Base-by-base conservation (phyloP, 2,888 invertebrate genomes). In the Noctua janthina region DNA sequence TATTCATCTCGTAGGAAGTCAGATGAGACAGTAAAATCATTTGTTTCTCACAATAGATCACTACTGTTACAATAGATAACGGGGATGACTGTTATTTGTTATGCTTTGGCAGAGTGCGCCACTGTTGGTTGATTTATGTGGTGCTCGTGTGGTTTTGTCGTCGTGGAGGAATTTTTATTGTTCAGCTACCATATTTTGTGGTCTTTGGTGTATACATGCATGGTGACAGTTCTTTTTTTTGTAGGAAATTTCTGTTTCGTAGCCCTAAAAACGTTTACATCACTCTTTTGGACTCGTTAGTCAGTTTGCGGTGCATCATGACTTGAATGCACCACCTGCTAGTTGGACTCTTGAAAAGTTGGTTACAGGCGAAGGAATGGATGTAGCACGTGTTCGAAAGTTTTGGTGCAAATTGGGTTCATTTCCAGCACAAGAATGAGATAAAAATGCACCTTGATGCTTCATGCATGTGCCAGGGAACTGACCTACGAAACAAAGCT, bases 31-130 rank as follows among this genome's bases (percentile, higher is more conserved):
- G 75, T 85, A 54, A 85, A 78, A 85, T 75, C 64, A 75, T 82
- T 35, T 85, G 75, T 82, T 64, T 70, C 54, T 49, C 71, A 83
- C 79, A 79, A 86, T 79, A 79, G 76, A 76, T 79, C 20, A 54
- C 68, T 72, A 77, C 73, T 77, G 73, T 76, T 86, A 72, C 46
- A 66, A 86, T 86, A 82, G 68, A 86, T 83, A 82, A 84, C 54
- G 1, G 17, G 29, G 11, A 23, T 39, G 62, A 29, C 62, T 76
- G 8, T 78, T 68, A 69, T 78, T 76, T 82, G 86, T 78, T 83
- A 64, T 69, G 7, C 17, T n/a, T 39, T 11, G 43, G 77, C 23
- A 74, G 62, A 84, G 72, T 39, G 64, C 64, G 49, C 39, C 2
- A 59, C 70, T 83, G 68, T 83, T 64, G 56, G 29, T 13, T 56